A percentile compares a stretch with the other conserved stretches of the same genome.
Conservation (phyloP, 2,113 vertebrate genomes). For the Cisticola juncidis region DNA sequence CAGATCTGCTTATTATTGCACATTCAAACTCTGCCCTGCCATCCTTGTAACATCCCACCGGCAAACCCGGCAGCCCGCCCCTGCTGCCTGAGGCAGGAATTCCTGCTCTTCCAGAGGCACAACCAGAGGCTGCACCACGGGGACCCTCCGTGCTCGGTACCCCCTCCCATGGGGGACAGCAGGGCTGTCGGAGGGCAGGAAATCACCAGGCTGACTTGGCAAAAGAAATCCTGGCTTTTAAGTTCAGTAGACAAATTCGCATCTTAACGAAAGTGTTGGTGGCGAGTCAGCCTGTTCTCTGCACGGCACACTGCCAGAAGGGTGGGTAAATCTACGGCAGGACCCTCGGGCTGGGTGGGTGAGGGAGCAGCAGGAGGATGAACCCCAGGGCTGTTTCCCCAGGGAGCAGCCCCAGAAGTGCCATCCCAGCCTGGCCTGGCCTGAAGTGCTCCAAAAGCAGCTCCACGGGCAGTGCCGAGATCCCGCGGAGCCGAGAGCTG, state of each 20-base stretch:
- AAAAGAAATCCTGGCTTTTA: fast-evolving
- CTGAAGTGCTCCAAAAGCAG: background rate
- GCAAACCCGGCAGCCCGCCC: background rate
- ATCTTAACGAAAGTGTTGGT: fast-evolving
- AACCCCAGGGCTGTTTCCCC: background rate
- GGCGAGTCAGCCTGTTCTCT: background rate
- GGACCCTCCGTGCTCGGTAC: fast-evolving
- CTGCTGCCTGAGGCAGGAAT: background rate
- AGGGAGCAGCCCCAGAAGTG: background rate
- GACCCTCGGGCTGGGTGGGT: fast-evolving
- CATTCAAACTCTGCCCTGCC: fast-evolving
- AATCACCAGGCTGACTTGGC: fast-evolving
- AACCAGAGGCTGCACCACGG: fast-evolving
- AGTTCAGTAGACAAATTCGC: background rate
- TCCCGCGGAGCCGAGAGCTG: background rate
- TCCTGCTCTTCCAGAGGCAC: background rate
- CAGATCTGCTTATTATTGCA: background rate
- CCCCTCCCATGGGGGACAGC: fast-evolving
- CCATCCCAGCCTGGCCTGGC: background rate
- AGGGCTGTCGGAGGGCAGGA: background rate
- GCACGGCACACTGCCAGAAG: fast-evolving
- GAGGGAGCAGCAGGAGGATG: background rate
- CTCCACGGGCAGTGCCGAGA: background rate
- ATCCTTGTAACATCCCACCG: background rate
- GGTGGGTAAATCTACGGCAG: background rate